Percentiles rank a stretch among this genome's conserved stretches.
These are phyloP conservation scores for Drosophila virilis DNA, from an alignment of 1,140 invertebrate genomes.

Conservation along the genomic window DNA sequence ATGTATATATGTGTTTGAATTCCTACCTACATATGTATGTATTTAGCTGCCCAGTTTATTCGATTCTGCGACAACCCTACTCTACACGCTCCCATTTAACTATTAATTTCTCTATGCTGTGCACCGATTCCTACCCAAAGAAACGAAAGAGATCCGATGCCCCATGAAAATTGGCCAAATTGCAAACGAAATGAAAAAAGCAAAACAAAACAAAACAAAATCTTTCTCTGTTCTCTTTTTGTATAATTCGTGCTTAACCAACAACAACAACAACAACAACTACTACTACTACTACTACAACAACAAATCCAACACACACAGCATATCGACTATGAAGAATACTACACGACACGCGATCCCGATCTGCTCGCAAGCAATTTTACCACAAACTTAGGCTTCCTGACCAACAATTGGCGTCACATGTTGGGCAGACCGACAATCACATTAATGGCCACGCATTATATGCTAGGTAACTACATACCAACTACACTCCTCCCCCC, in stretches of 20 bases:
- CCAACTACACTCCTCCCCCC: conserved; percentile 20
- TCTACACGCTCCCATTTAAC: conserved; percentile 5
- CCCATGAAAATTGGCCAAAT: conserved; percentile 13
- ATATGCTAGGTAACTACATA: conserved; percentile 89
- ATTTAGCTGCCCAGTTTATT: conserved; percentile 21
- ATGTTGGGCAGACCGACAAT: conserved; percentile 95
- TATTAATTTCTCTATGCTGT: conserved; percentile 23
- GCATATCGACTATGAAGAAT: conserved; percentile 97
- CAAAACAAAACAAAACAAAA: conserved; percentile 12
- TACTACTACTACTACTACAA: not conserved
- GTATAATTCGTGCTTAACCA: conserved; percentile 43
- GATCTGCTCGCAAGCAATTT: conserved; percentile 94
- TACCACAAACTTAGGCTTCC: conserved; percentile 94
- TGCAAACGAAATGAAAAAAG: not conserved
- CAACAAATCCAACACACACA: conserved; percentile 84
- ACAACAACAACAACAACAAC: conserved; percentile 49
- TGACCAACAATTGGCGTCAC: conserved; percentile 96
- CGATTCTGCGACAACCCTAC: not conserved
- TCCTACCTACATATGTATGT: not conserved
- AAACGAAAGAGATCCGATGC: conserved; percentile 11
- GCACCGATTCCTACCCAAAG: conserved; percentile 19
- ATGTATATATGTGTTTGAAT: not conserved
- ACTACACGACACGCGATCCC: conserved; percentile 96
- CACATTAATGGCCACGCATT: conserved; percentile 91
- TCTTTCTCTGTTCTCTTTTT: conserved; percentile 38